phyloP scores from a whole-genome alignment of 1,140 invertebrate species.

The Cotesia typhae region DNA sequence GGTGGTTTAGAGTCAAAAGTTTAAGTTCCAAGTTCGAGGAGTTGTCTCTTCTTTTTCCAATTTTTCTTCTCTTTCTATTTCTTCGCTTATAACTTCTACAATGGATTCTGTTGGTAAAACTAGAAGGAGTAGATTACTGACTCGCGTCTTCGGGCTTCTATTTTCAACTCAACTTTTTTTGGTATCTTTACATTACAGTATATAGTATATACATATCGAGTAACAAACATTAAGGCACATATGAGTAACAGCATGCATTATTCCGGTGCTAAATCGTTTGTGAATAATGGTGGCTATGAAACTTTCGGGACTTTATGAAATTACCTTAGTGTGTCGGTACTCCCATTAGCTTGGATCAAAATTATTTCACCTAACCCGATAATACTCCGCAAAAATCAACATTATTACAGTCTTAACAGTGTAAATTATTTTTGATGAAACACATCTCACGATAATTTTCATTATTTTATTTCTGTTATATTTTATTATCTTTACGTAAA shows the following conservation, averaged over 20 bases:
- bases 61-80: too few species aligned
- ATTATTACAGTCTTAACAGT: too few species aligned
- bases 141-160: slow-evolving; percentile 3
- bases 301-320: slow-evolving; percentile 35
- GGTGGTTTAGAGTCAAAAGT: slow-evolving; percentile 3
- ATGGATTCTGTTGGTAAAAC: not conserved
- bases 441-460: too few species aligned
- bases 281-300: slow-evolving; percentile 53
- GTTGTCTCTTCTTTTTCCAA: too few species aligned
- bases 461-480: too few species aligned
- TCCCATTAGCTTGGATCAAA: slow-evolving; percentile 31
- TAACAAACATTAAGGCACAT: not conserved
- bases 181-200: slow-evolving; percentile 12
- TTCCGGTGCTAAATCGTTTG: slow-evolving; percentile 52
- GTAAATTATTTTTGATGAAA: too few species aligned
- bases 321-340: slow-evolving; percentile 5
- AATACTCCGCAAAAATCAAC: not conserved
- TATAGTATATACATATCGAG: not conserved
- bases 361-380: slow-evolving; percentile 4
- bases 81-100: not conserved
- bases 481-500: too few species aligned
- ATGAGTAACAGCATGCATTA: slow-evolving; percentile 49
- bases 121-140: not conserved
- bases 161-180: not conserved
- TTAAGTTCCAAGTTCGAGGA: not conserved